Base-by-base conservation (phyloP, 2,113 vertebrate genomes). In the Acinonyx jubatus region DNA sequence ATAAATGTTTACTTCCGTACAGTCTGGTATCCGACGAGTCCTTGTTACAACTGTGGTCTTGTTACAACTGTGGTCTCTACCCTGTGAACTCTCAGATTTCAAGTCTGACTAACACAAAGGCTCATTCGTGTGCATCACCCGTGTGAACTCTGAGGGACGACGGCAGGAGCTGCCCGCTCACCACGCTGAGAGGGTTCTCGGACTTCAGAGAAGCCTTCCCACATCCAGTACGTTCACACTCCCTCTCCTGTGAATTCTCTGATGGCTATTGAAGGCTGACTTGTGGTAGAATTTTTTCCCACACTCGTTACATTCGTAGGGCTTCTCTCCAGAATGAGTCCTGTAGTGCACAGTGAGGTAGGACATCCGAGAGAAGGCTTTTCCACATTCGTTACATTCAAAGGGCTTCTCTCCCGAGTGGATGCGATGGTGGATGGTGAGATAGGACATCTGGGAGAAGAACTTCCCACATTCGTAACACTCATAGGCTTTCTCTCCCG, bases 341-440 rank as follows among this genome's bases (percentile, higher is more conserved):
- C 98, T 97, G 15, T 98, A 97, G 23, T 98, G 98, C 27, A 97
- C 96, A 14, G 97, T 97, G 7, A 98, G 98, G 74, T 98, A 97
- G 4, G 98, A 98, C 63, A 97, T 98, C 68, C 97, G 96, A 38
- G 96, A 98, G 94, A 98, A 98, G 69, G 98, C 94, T 86, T 98
- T 98, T 5, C 98, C 98, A 89, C 98, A 98, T 31, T 98, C 98
- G 0, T 73, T 81, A 78, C 98, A 98, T 65, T 96, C 96, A 68
- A 98, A 98, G 13, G 98, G 98, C 19, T 98, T 98, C 95, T 98
- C 98, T 63, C 98, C 98, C 1, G 98, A 98, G 61, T 98, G 98
- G 71, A 98, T 98, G 12, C 98, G 55, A 23, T 98, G 98, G 36
- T 98, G 98, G 29, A 98, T 98, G 5, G 96, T 96, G 73, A 98